Evolutionary conservation across 1,140 invertebrate species (phyloP).

Genomic region (Oreohelix idahoensis): DNA sequence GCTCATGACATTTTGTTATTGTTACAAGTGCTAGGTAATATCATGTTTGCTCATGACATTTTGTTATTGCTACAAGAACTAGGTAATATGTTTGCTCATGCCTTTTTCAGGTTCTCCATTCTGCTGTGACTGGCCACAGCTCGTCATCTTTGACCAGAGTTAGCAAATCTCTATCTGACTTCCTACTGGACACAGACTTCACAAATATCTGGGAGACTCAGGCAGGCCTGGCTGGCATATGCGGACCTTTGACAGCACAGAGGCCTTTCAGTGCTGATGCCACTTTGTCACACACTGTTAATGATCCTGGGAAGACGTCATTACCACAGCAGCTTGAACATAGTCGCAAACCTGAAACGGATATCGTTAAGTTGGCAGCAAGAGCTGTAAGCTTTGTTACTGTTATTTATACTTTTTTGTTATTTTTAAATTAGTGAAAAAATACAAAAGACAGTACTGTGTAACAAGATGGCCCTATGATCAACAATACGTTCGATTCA

Average conservation of each 20-base stretch:
- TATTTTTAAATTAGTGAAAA: no score
- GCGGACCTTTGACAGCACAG: background rate
- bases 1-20: no score
- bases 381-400: constrained; percentile 67
- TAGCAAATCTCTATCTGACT: constrained; percentile 58
- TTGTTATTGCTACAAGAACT: no score
- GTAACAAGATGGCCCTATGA: no score
- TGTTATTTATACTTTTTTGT: background rate
- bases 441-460: no score
- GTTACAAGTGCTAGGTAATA: no score
- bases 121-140: constrained; percentile 72
- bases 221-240: background rate
- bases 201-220: constrained; percentile 54
- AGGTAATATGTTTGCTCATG: background rate
- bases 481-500: no score
- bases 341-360: constrained; percentile 55
- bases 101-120: constrained; percentile 71
- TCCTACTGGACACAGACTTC: constrained; percentile 62
- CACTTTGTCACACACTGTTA: constrained; percentile 13
- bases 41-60: no score
- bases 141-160: constrained; percentile 55
- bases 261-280: constrained; percentile 33
- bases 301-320: constrained; percentile 22
- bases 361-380: constrained; percentile 73
- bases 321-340: constrained; percentile 17